Evolutionary conservation across 2,797 vertebrate species (phyloP).

Genomic region (Urophycis tenuis): DNA sequence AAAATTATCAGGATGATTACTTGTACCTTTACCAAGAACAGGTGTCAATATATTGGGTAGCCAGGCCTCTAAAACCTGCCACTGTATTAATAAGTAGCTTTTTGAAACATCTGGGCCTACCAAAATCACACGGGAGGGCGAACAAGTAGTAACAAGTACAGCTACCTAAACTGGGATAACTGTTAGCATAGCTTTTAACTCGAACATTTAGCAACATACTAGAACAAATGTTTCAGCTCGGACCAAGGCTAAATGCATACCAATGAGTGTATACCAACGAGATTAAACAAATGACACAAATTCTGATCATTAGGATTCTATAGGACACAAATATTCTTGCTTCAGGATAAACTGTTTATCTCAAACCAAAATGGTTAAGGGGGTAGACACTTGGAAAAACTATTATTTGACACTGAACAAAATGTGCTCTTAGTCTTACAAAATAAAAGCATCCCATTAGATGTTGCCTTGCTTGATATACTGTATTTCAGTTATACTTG

Average conservation of each 20-base stretch:
- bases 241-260: not conserved
- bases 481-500: too few species aligned
- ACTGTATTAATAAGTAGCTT: conserved; percentile 67
- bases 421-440: not conserved
- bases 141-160: conserved; percentile 54
- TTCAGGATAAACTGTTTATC: too few species aligned
- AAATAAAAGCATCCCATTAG: not conserved
- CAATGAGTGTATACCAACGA: too few species aligned
- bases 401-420: not conserved
- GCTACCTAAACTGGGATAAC: conserved; percentile 30
- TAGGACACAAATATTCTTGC: too few species aligned
- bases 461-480: too few species aligned
- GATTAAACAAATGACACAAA: too few species aligned
- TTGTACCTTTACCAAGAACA: conserved; percentile 30
- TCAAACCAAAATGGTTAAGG: too few species aligned
- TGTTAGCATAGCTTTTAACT: conserved; percentile 45
- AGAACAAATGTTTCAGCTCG: not conserved
- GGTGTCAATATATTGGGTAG: conserved; percentile 45
- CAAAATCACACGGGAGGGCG: conserved; percentile 55
- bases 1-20: conserved; percentile 15
- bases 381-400: too few species aligned
- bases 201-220: conserved; percentile 31
- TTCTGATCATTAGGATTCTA: too few species aligned
- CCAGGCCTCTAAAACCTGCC: conserved; percentile 44
- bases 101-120: conserved; percentile 69